These are phyloP conservation scores for Micromesistius poutassou DNA, from an alignment of 2,797 vertebrate species.

Conservation along the genomic window DNA sequence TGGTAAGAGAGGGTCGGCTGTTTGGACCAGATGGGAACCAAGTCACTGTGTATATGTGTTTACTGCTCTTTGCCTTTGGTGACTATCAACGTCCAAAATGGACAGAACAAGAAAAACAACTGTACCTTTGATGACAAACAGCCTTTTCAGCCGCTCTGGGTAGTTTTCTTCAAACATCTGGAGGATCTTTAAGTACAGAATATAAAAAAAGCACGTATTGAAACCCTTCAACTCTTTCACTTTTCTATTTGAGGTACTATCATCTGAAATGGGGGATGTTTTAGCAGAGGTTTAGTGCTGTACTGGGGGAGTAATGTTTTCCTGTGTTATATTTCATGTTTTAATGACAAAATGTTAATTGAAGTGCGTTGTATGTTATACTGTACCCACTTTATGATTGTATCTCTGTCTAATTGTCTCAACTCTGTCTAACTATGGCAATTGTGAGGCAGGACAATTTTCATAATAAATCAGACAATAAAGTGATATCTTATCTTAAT, in stretches of 20 bases:
- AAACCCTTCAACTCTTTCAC: not conserved
- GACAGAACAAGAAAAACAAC: not conserved
- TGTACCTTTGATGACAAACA: constrained; percentile 90
- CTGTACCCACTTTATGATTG: not conserved
- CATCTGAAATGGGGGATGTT: not conserved
- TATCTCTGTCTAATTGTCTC: not conserved
- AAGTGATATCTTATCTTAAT: constrained; percentile 1
- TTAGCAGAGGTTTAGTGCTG: not conserved
- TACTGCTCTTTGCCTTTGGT: not conserved
- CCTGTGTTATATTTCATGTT: not conserved
- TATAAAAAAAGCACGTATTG: not conserved
- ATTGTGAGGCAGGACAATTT: not conserved
- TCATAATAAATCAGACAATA: not conserved
- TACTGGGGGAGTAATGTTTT: not conserved
- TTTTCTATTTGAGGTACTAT: not conserved
- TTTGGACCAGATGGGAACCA: not conserved
- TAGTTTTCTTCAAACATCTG: constrained; percentile 96
- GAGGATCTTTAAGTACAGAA: constrained; percentile 75
- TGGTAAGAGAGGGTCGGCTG: not conserved
- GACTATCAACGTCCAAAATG: not conserved
- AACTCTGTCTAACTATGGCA: not conserved
- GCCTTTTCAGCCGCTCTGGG: constrained; percentile 86
- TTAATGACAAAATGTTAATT: not conserved
- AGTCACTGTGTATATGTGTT: not conserved
- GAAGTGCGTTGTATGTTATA: not conserved